phyloP scores from a whole-genome alignment of 1,140 invertebrate genomes.

The Saccostrea glomerata region DNA sequence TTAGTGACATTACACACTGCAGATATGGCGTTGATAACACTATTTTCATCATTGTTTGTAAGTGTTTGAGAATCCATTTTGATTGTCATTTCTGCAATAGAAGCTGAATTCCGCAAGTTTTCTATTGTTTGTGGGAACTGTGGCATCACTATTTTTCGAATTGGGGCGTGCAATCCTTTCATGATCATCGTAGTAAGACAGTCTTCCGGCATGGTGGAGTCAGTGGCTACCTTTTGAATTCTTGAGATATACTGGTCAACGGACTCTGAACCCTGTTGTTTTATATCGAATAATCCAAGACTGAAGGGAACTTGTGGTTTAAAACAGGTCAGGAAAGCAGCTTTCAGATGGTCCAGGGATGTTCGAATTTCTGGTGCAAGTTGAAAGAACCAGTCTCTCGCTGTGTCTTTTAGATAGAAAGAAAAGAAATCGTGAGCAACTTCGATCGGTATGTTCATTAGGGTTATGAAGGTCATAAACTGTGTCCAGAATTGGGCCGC shows the following conservation, averaged over 20 bases:
- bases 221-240: not conserved
- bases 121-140: conserved; percentile 15
- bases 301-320: not conserved
- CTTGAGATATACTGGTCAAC: conserved; percentile 39
- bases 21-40: not conserved
- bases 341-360: not conserved
- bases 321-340: not conserved
- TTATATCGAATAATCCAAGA: not conserved
- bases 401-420: conserved; percentile 36
- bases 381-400: conserved; percentile 21
- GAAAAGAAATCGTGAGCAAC: not conserved
- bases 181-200: conserved; percentile 4
- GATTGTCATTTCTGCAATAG: conserved; percentile 32
- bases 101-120: not conserved
- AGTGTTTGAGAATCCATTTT: not conserved
- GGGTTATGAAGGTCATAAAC: conserved; percentile 28
- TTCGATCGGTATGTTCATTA: not conserved
- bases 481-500: conserved; percentile 27
- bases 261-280: not conserved
- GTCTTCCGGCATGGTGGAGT: conserved; percentile 4
- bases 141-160: conserved; percentile 20
- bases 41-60: not conserved
- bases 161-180: not conserved
- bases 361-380: not conserved
- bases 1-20: not conserved